phyloP scores from a whole-genome alignment of 2,888 invertebrate genomes.

The Epinotia demarniana region DNA sequence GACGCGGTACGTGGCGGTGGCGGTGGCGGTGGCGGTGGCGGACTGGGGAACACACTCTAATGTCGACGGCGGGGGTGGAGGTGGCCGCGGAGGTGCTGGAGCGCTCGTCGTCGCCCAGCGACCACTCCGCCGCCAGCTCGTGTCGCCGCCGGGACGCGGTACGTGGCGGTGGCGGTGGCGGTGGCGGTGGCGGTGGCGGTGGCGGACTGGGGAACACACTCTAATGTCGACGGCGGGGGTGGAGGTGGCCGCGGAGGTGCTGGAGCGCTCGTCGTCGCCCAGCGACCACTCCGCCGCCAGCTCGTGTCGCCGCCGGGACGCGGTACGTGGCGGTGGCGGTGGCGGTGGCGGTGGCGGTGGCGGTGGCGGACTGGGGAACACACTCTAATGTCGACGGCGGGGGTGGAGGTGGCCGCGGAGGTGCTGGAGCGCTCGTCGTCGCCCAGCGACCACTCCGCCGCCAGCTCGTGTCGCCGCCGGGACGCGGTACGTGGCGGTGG shows the following conservation, averaged over 20 bases:
- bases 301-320: slow-evolving; percentile 90
- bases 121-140: slow-evolving; percentile 91
- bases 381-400: slow-evolving; percentile 56
- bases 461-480: slow-evolving; percentile 90
- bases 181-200: no score
- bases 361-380: no score
- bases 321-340: slow-evolving; percentile 84
- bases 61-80: slow-evolving; percentile 84
- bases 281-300: slow-evolving; percentile 93
- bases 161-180: no score
- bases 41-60: slow-evolving; percentile 6
- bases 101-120: slow-evolving; percentile 91
- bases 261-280: slow-evolving; percentile 91
- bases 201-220: no score
- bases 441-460: slow-evolving; percentile 92
- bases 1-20: slow-evolving; percentile 87
- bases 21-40: no score
- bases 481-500: slow-evolving; percentile 87
- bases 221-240: slow-evolving; percentile 77
- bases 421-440: slow-evolving; percentile 92
- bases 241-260: slow-evolving; percentile 93
- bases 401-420: slow-evolving; percentile 93
- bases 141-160: slow-evolving; percentile 92
- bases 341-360: no score
- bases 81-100: slow-evolving; percentile 94